phyloP scores from a whole-genome alignment of 2,113 vertebrate species.

The Megaceryle torquata region DNA sequence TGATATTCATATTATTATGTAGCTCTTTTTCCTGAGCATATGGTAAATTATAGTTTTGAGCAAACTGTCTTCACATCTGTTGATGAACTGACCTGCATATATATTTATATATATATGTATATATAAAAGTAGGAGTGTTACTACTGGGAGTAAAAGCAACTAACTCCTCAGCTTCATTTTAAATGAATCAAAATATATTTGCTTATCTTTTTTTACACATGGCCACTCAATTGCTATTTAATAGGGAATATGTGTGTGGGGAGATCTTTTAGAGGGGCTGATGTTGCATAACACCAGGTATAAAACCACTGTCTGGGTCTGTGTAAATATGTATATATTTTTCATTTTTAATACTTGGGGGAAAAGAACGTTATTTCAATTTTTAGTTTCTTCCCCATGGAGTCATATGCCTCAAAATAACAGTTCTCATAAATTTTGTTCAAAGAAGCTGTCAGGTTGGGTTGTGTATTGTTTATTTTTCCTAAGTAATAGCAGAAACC shows the following conservation, averaged over 20 bases:
- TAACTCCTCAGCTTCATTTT: constrained; percentile 8
- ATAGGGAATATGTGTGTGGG: background rate
- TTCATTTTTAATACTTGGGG: background rate
- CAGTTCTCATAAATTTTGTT: background rate
- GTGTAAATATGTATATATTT: background rate
- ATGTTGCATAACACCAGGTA: background rate
- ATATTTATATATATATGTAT: background rate
- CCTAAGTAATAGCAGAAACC: background rate
- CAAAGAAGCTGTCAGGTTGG: background rate
- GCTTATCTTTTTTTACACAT: constrained; percentile 9
- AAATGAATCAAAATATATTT: constrained; percentile 26
- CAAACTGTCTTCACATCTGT: background rate
- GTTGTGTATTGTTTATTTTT: background rate
- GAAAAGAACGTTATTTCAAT: background rate
- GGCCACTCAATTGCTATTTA: constrained; percentile 23
- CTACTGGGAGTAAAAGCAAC: background rate
- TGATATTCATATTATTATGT: background rate
- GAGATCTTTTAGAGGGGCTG: background rate
- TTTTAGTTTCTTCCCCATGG: constrained; percentile 18
- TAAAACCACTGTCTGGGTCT: background rate
- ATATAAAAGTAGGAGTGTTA: background rate
- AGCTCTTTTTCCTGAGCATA: background rate
- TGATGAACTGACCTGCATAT: background rate
- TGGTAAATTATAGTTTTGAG: background rate
- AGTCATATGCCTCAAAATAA: background rate